phyloP scores from a whole-genome alignment of 2,113 vertebrate species.

The Ptilorrhoa leucosticta region DNA sequence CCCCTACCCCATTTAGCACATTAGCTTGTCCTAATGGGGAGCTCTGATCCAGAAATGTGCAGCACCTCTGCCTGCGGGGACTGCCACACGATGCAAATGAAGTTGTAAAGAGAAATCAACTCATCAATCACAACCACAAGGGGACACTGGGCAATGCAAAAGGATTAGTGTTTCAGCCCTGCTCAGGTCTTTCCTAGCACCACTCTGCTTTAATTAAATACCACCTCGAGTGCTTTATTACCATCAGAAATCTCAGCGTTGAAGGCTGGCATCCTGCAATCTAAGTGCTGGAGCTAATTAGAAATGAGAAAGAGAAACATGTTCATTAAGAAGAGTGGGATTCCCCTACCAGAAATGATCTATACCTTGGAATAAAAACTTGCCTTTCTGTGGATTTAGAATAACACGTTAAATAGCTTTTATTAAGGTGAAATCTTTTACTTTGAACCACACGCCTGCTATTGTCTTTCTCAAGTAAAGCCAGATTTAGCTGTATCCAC shows the following conservation, averaged over 20 bases:
- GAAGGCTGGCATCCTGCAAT: slow-evolving; percentile 29
- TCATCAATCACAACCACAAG: slow-evolving; percentile 77
- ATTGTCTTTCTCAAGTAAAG: slow-evolving; percentile 5
- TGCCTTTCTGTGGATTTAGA: slow-evolving; percentile 52
- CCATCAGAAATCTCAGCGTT: background rate
- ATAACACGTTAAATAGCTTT: slow-evolving; percentile 42
- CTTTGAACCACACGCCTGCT: background rate
- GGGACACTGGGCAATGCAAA: slow-evolving; percentile 67
- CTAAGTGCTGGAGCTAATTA: slow-evolving; percentile 64
- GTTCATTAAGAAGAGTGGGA: slow-evolving; percentile 56
- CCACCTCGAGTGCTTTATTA: slow-evolving; percentile 69
- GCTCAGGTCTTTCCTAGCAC: slow-evolving; percentile 63
- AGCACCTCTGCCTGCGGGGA: slow-evolving; percentile 55
- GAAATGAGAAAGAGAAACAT: slow-evolving; percentile 49
- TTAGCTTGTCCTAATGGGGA: slow-evolving; percentile 24
- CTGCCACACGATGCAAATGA: slow-evolving; percentile 70
- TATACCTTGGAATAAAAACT: slow-evolving; percentile 44
- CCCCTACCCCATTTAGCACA: slow-evolving; percentile 21
- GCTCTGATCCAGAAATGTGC: slow-evolving; percentile 49
- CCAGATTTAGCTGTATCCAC: slow-evolving; percentile 2
- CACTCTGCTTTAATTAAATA: slow-evolving; percentile 78
- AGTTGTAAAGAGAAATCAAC: slow-evolving; percentile 75
- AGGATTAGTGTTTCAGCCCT: slow-evolving; percentile 69
- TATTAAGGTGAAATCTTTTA: slow-evolving; percentile 23
- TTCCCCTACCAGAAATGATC: slow-evolving; percentile 54